Conservation (phyloP, 2,113 vertebrate genomes). For the Lepus timidus region DNA sequence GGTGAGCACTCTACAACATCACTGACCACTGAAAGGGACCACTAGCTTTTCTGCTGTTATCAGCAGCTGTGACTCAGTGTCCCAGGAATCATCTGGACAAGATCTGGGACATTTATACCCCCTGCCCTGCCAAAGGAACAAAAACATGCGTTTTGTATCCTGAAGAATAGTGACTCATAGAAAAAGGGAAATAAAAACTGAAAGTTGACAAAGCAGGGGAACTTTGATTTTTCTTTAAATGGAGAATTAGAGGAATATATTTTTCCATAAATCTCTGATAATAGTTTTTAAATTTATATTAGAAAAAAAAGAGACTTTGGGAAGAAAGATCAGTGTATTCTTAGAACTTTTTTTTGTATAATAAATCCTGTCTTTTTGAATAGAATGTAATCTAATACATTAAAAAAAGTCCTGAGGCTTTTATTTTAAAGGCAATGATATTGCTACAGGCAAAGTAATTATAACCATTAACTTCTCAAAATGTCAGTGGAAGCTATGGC, state of each 20-base stretch:
- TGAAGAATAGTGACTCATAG: conserved; percentile 6
- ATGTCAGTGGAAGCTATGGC: conserved; percentile 79
- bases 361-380: conserved; percentile 82
- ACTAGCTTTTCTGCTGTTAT: conserved; percentile 33
- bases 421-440: conserved; percentile 83
- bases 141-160: conserved; percentile 13
- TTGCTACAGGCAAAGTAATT: conserved; percentile 85
- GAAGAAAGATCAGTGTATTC: conserved; percentile 80
- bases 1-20: background rate
- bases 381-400: conserved; percentile 81
- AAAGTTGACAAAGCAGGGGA: conserved; percentile 28
- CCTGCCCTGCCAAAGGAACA: background rate
- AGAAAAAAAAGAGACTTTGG: conserved; percentile 67
- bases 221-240: conserved; percentile 58
- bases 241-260: conserved; percentile 44
- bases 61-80: conserved; percentile 26
- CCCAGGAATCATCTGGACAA: background rate
- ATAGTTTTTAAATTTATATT: conserved; percentile 69
- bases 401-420: conserved; percentile 77
- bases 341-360: conserved; percentile 70
- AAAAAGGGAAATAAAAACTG: conserved; percentile 63
- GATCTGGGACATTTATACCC: background rate
- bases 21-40: background rate
- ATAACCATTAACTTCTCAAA: conserved; percentile 84
- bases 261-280: conserved; percentile 57